These are phyloP conservation scores for Thermophis baileyi DNA, from an alignment of 2,113 vertebrate species.

Conservation along the genomic window DNA sequence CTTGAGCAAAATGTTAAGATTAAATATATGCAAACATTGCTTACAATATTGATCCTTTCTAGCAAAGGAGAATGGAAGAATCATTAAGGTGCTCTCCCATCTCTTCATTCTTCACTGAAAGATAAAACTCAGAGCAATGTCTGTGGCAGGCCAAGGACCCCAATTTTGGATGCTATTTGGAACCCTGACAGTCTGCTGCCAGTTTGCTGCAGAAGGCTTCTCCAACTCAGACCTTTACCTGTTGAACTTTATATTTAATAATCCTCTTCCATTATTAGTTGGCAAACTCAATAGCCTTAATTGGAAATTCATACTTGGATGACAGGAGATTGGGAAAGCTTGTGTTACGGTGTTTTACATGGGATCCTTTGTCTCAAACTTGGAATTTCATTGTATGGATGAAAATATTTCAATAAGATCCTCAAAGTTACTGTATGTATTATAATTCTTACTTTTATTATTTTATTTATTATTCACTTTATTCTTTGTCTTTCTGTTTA, in stretches of 20 bases:
- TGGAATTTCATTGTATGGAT: neutral
- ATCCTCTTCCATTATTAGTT: neutral
- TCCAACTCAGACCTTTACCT: neutral
- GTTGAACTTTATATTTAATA: neutral
- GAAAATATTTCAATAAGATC: neutral
- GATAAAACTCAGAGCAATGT: neutral
- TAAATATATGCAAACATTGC: neutral
- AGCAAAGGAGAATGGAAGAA: neutral
- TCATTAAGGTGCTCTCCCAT: neutral
- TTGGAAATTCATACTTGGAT: neutral
- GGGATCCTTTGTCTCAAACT: neutral
- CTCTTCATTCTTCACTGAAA: neutral
- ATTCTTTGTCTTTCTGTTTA: neutral
- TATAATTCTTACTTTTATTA: neutral
- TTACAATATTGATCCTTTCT: neutral
- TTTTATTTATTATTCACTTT: neutral
- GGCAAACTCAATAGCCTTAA: neutral
- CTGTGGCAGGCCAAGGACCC: too few species aligned
- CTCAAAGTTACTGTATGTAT: neutral
- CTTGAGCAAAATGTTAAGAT: neutral
- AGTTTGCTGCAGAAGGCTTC: neutral
- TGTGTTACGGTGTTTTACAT: neutral
- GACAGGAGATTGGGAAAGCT: neutral
- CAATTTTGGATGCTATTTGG: too few species aligned
- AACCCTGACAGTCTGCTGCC: too few species aligned